These are phyloP conservation scores for Protophormia terraenovae DNA, from an alignment of 2,888 invertebrate genomes.

Conservation along the genomic window DNA sequence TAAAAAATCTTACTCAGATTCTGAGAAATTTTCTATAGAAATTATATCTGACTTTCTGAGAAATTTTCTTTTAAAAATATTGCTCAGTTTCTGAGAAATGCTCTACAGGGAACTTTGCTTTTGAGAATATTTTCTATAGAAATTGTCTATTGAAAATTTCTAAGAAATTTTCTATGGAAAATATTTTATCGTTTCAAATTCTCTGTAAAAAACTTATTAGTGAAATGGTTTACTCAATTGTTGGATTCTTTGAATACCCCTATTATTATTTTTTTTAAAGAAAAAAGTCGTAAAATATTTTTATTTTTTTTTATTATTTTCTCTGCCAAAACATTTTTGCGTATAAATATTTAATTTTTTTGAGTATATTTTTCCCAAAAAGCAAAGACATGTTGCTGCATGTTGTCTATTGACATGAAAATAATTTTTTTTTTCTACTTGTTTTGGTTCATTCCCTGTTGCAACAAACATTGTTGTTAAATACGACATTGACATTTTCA, in stretches of 20 bases:
- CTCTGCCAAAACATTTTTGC: conserved; percentile 13
- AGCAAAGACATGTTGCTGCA: conserved; percentile 55
- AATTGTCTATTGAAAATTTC: too few relatives aligned
- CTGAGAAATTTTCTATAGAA: too few relatives aligned
- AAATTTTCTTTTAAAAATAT: too few relatives aligned
- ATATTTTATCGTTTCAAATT: too few relatives aligned
- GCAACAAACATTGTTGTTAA: conserved; percentile 28
- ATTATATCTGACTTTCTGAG: too few relatives aligned
- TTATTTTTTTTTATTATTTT: neutral
- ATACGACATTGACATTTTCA: conserved; percentile 79
- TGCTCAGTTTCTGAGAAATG: too few relatives aligned
- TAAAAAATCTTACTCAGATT: too few relatives aligned
- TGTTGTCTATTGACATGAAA: conserved; percentile 52
- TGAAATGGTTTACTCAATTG: too few relatives aligned
- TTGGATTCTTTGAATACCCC: conserved; percentile 10
- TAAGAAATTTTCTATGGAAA: too few relatives aligned
- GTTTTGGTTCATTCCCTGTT: neutral
- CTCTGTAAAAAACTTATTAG: too few relatives aligned
- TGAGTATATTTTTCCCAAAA: neutral
- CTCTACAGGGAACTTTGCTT: too few relatives aligned
- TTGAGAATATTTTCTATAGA: too few relatives aligned
- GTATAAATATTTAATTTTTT: conserved; percentile 54
- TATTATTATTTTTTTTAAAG: neutral
- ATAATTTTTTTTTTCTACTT: neutral
- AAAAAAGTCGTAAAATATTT: neutral